Evolutionary conservation across 2,797 vertebrate species (phyloP).

Genomic region (Rhinophrynus dorsalis): DNA sequence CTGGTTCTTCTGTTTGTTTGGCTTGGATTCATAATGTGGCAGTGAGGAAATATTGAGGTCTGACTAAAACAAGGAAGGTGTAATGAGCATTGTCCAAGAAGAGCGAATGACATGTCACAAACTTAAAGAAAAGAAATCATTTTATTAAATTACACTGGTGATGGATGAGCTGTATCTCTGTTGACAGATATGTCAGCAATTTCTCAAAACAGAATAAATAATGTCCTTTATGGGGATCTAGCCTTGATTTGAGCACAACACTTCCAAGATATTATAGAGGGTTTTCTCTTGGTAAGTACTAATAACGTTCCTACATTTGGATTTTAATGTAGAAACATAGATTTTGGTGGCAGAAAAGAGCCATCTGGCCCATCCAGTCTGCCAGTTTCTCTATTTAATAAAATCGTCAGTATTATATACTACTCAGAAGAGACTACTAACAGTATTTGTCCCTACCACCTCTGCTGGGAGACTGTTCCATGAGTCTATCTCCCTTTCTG

Average conservation of each 20-base stretch:
- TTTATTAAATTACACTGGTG: slow-evolving; percentile 22
- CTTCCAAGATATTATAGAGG: slow-evolving; percentile 4
- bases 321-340: no score
- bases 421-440: no score
- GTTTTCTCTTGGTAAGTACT: not conserved
- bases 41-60: slow-evolving; percentile 55
- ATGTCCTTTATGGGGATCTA: slow-evolving; percentile 31
- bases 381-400: no score
- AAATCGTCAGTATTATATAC: no score
- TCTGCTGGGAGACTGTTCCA: no score
- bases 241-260: slow-evolving; percentile 5
- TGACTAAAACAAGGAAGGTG: slow-evolving; percentile 50
- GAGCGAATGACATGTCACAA: slow-evolving; percentile 49
- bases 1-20: slow-evolving; percentile 62
- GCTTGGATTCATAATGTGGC: slow-evolving; percentile 57
- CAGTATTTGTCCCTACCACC: no score
- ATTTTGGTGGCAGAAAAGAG: no score
- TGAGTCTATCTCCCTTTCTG: no score
- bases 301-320: no score
- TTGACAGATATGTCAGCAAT: slow-evolving; percentile 31
- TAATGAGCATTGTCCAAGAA: slow-evolving; percentile 58
- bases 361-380: no score
- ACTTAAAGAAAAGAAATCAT: slow-evolving; percentile 48
- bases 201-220: slow-evolving; percentile 44
- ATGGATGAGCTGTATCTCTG: slow-evolving; percentile 21